Conservation (phyloP, 2,113 vertebrate genomes). For the Scophthalmus maximus region DNA sequence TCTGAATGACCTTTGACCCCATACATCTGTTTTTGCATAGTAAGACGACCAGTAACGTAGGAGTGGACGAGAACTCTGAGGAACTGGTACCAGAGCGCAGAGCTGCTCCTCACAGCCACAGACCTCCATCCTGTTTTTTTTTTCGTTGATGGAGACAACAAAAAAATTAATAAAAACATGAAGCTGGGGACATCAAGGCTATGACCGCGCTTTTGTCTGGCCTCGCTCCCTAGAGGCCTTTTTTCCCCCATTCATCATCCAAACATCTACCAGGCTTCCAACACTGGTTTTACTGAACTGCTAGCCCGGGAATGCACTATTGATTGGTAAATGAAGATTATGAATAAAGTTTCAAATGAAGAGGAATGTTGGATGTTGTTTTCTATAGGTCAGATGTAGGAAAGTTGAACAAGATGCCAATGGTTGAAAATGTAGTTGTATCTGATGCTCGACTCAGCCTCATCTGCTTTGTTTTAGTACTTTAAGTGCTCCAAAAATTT, state of each 20-base stretch:
- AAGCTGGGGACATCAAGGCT: constrained; percentile 42
- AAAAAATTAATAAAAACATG: constrained; percentile 26
- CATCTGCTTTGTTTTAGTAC: too few relatives aligned
- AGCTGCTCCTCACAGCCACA: constrained; percentile 35
- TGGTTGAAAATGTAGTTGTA: too few relatives aligned
- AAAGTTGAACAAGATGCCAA: too few relatives aligned
- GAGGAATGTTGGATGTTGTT: not conserved
- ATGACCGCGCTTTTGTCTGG: constrained; percentile 53
- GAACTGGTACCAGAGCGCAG: constrained; percentile 34
- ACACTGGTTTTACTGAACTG: constrained; percentile 77
- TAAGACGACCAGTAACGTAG: constrained; percentile 18
- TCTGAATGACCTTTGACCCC: constrained; percentile 21
- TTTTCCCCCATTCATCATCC: constrained; percentile 48
- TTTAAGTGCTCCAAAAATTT: too few relatives aligned
- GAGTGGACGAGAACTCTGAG: constrained; percentile 47
- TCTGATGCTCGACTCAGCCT: too few relatives aligned
- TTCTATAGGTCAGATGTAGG: too few relatives aligned
- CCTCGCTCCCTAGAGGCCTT: constrained; percentile 50
- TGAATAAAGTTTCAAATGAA: constrained; percentile 83
- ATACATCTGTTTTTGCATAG: constrained; percentile 41
- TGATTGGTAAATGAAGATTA: constrained; percentile 79
- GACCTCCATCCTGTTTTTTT: constrained; percentile 33
- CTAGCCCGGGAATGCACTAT: constrained; percentile 83
- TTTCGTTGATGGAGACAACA: constrained; percentile 9
- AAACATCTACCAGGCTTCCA: constrained; percentile 64